Evolutionary conservation across 2,113 vertebrate species (phyloP).

Genomic region (Donacobius atricapilla): DNA sequence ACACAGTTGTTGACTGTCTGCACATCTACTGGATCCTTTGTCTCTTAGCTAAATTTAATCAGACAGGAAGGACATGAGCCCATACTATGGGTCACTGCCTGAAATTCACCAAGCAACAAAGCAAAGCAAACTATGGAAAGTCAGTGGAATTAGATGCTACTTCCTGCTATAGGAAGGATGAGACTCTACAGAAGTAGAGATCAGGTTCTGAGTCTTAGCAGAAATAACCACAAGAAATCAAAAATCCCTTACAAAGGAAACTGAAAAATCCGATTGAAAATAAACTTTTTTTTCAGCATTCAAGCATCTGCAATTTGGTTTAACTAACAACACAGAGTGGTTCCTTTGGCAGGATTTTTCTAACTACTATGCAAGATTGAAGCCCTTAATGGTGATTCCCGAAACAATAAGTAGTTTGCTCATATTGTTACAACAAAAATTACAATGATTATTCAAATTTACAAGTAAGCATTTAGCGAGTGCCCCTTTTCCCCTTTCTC

Average conservation of each 20-base stretch:
- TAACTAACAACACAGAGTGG: background rate
- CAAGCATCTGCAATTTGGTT: background rate
- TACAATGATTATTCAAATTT: background rate
- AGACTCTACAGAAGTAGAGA: background rate
- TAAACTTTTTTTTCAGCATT: background rate
- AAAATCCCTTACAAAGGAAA: background rate
- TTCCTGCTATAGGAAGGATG: background rate
- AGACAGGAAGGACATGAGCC: conserved; percentile 4
- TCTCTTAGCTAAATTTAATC: conserved; percentile 11
- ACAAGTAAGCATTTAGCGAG: background rate
- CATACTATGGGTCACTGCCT: background rate
- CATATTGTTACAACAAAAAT: background rate
- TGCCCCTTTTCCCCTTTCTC: background rate
- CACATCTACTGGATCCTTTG: background rate
- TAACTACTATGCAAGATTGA: background rate
- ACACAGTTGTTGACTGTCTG: background rate
- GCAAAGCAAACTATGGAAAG: background rate
- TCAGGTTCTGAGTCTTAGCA: background rate
- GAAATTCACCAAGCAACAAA: background rate
- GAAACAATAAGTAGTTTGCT: background rate
- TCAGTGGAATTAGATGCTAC: background rate
- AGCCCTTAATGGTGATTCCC: background rate
- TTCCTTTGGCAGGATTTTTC: background rate
- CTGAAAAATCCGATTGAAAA: background rate
- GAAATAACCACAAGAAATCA: background rate